Evolutionary conservation across 2,797 vertebrate genomes (phyloP), one percentile per base, ranked within the genome.

Genomic region (Enteromius radiatus): DNA sequence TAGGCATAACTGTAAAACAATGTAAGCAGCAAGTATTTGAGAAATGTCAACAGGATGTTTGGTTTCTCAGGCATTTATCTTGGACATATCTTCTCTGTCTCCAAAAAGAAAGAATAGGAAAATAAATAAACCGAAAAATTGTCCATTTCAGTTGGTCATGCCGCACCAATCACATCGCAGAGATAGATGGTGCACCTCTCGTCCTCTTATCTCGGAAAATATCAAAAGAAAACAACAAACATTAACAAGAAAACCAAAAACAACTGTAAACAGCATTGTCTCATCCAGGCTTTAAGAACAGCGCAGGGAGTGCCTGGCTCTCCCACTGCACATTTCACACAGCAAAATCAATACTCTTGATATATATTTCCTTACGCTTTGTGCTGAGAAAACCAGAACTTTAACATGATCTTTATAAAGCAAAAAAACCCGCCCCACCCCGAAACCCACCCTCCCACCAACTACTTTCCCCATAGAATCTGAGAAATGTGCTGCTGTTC

Each of bases 341-440:
- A 90, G 86, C 89, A 91, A 90, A 93, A 91, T 91, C 88, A 86
- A 78, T 88, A 91, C 88, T 92, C 90, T 91, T 87, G 88, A 91
- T 88, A 90, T 89, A 91, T 91, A 91, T 92, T 92, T 92, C 89
- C 90, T 88, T 92, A 90, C 47, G 90, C 90, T 91, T 95, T 95
- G 95, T 95, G 95, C 95, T 95, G 93, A 94, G 92, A 95, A 83
- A 96, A 95, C 94, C 94, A 93, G 91, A 93, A 93, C 91, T 91
- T 93, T 90, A 93, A 92, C 89, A 93, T 73, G 85, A 84, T 92
- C 90, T 92, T 93, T 90, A 93, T 91, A 94, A 94, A 93, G 91
- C 91, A 87, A 91, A 88, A 88, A 80, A 43, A 84, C 89, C 75
- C 21, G 6, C 47, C 87, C 84, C 68, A 8, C 52, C 80, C 84